phyloP scores from a whole-genome alignment of 2,888 invertebrate genomes.

The Eristalinus sepulchralis region DNA sequence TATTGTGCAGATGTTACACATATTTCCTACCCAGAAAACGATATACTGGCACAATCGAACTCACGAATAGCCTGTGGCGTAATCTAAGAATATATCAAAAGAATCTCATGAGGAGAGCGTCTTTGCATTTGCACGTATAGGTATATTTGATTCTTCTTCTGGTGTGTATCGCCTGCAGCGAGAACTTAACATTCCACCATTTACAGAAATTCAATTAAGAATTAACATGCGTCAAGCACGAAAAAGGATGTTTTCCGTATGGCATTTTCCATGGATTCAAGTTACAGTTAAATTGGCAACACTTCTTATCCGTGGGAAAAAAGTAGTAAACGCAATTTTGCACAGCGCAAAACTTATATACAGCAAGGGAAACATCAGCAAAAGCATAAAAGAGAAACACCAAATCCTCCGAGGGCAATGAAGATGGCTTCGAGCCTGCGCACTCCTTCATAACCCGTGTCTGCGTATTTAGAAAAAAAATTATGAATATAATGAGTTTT shows the following conservation, averaged over 20 bases:
- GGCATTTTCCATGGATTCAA: background rate
- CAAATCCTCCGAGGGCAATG: slow-evolving; percentile 11
- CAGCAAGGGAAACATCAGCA: slow-evolving; percentile 18
- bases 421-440: slow-evolving; percentile 38
- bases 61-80: too few species aligned
- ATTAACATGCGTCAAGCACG: background rate
- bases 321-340: slow-evolving; percentile 10
- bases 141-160: too few species aligned
- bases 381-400: slow-evolving; percentile 16
- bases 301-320: slow-evolving; percentile 22
- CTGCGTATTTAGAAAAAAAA: slow-evolving; percentile 22
- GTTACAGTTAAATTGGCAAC: slow-evolving; percentile 53
- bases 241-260: background rate
- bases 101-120: too few species aligned
- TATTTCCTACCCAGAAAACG: too few species aligned
- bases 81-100: too few species aligned
- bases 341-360: slow-evolving; percentile 30
- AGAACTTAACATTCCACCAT: background rate
- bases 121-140: too few species aligned
- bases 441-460: slow-evolving; percentile 3
- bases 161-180: too few species aligned
- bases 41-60: too few species aligned
- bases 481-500: slow-evolving; percentile 13
- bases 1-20: too few species aligned
- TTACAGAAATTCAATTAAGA: background rate